Conservation (phyloP, 2,888 invertebrate species). For the Eupeodes latifasciatus region DNA sequence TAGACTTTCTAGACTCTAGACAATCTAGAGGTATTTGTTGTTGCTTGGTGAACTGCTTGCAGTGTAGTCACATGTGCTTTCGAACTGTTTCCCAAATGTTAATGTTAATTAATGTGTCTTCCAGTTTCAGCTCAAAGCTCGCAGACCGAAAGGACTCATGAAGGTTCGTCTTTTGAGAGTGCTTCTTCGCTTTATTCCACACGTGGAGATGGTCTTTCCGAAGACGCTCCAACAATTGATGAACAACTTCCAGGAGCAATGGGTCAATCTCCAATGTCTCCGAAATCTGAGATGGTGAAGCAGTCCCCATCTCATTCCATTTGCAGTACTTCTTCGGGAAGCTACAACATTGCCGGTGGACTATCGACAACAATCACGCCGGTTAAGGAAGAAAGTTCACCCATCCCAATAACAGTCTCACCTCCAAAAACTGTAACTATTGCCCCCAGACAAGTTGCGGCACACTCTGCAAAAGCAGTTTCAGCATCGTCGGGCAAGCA, state of each 20-base stretch:
- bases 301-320: conserved; percentile 86
- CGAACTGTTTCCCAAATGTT: background rate
- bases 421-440: conserved; percentile 54
- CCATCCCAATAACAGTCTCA: conserved; percentile 55
- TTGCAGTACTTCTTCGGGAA: conserved; percentile 86
- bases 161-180: conserved; percentile 95
- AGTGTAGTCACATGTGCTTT: conserved; percentile 68
- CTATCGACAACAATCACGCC: conserved; percentile 77
- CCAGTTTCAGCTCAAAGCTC: conserved; percentile 84
- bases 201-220: conserved; percentile 88
- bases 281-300: conserved; percentile 77
- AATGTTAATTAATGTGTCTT: conserved; percentile 7
- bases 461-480: background rate
- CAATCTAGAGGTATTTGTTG: conserved; percentile 81
- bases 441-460: conserved; percentile 11
- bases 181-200: conserved; percentile 93
- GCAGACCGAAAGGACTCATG: conserved; percentile 86
- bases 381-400: conserved; percentile 64
- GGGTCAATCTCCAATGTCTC: conserved; percentile 73
- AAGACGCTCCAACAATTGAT: conserved; percentile 87
- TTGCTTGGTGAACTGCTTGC: conserved; percentile 83
- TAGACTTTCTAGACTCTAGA: background rate
- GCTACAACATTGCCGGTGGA: conserved; percentile 85
- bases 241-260: conserved; percentile 69
- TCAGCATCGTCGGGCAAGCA: conserved; percentile 34